Conservation (phyloP, 2,888 invertebrate species). For the Nowickia ferox region DNA sequence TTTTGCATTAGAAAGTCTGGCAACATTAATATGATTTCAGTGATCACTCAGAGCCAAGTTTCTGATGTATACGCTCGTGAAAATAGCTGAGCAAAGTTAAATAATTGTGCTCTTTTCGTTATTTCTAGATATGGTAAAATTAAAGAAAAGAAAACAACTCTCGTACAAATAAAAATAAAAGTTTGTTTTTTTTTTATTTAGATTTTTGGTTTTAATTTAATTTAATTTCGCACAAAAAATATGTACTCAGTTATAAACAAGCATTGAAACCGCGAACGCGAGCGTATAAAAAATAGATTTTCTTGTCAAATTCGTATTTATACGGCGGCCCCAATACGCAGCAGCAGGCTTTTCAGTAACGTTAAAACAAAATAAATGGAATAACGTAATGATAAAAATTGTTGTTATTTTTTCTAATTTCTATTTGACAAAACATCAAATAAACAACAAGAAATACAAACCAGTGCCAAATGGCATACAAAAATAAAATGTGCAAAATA, state of each 20-base stretch:
- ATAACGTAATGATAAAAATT: slow-evolving; percentile 59
- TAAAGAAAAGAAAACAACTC: slow-evolving; percentile 24
- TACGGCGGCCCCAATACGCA: slow-evolving; percentile 44
- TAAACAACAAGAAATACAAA: background rate
- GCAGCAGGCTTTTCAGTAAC: slow-evolving; percentile 41
- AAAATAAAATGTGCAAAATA: slow-evolving; percentile 19
- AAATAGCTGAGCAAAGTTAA: slow-evolving; percentile 16
- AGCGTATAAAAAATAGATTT: slow-evolving; percentile 30
- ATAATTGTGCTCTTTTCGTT: slow-evolving; percentile 8
- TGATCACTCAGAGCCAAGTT: slow-evolving; percentile 6
- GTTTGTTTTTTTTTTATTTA: slow-evolving; percentile 3
- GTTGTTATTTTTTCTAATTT: background rate
- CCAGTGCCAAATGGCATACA: slow-evolving; percentile 40
- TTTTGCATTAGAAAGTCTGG: background rate
- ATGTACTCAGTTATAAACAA: slow-evolving; percentile 68
- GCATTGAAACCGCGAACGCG: slow-evolving; percentile 59
- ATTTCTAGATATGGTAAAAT: slow-evolving; percentile 44
- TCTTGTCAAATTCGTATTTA: slow-evolving; percentile 17
- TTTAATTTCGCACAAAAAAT: slow-evolving; percentile 34
- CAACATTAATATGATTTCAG: background rate
- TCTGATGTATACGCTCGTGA: slow-evolving; percentile 12
- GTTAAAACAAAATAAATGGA: slow-evolving; percentile 52
- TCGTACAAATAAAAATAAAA: slow-evolving; percentile 36
- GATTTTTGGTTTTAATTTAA: slow-evolving; percentile 54
- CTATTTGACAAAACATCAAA: slow-evolving; percentile 41